Percentiles rank a stretch among this genome's conserved stretches.
phyloP scores from a whole-genome alignment of 2,797 vertebrate genomes.

The Babyrousa celebensis region DNA sequence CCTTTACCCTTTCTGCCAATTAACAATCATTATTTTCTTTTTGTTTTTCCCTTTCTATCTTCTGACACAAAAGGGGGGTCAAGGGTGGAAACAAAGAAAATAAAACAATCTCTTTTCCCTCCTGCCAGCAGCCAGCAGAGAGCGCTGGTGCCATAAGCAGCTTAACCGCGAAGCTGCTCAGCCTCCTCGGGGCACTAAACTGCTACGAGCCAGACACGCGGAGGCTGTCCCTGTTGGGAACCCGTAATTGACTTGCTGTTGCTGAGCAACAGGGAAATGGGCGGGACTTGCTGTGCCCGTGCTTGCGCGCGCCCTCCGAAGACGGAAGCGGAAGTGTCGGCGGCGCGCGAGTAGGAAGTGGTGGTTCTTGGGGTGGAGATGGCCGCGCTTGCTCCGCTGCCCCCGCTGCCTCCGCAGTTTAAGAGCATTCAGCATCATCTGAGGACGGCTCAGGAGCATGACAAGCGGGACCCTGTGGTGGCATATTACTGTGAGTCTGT shows the following conservation, averaged over 20 bases:
- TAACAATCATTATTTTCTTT: slow-evolving; percentile 5
- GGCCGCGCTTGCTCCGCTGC: slow-evolving; percentile 90
- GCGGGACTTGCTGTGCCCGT: not conserved
- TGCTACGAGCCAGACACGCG: accelerated
- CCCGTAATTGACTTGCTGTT: not conserved
- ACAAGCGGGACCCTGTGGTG: slow-evolving; percentile 96
- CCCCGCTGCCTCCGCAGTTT: slow-evolving; percentile 93
- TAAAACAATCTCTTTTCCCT: not conserved
- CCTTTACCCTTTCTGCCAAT: not conserved
- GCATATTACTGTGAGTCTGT: slow-evolving; percentile 97
- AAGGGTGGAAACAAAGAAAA: not conserved
- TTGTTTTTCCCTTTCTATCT: not conserved
- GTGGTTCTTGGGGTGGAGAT: slow-evolving; percentile 85
- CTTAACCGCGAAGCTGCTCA: accelerated
- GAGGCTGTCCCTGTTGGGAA: not conserved
- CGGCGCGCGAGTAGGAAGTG: slow-evolving; percentile 69
- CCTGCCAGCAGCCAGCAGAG: slow-evolving; percentile 77
- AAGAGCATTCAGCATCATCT: slow-evolving; percentile 96
- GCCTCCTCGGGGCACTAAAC: accelerated
- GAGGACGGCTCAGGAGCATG: slow-evolving; percentile 97
- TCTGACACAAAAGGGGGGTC: not conserved
- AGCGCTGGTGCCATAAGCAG: not conserved
- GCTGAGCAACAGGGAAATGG: not conserved
- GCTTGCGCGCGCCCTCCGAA: accelerated
- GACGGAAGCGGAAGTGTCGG: slow-evolving; percentile 89